Evolutionary conservation across 2,888 invertebrate genomes (phyloP).

Genomic region (Drosophila testacea): DNA sequence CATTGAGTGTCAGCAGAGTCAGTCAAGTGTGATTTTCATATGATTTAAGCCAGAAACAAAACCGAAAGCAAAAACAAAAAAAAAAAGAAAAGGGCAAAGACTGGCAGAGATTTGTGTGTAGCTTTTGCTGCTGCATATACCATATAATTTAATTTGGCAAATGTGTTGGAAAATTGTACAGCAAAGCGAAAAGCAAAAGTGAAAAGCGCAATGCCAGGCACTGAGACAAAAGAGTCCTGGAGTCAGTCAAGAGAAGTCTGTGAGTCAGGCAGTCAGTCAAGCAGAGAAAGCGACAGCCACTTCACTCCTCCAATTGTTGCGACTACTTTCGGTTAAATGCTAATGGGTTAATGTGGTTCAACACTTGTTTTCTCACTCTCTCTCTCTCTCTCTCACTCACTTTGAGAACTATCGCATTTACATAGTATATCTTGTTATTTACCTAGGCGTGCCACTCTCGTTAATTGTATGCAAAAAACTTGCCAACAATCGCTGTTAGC

Average conservation of each 20-base stretch:
- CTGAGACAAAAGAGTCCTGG: slow-evolving; percentile 33
- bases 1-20: slow-evolving; percentile 70
- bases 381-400: not conserved
- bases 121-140: slow-evolving; percentile 53
- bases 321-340: slow-evolving; percentile 40
- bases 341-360: slow-evolving; percentile 66
- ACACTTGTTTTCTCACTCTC: slow-evolving; percentile 24
- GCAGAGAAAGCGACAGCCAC: slow-evolving; percentile 41
- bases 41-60: slow-evolving; percentile 62
- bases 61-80: not conserved
- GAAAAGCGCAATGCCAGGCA: slow-evolving; percentile 45
- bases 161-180: slow-evolving; percentile 79
- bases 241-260: slow-evolving; percentile 26
- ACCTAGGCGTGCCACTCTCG: slow-evolving; percentile 78
- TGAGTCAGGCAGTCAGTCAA: slow-evolving; percentile 47
- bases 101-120: slow-evolving; percentile 39
- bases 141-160: slow-evolving; percentile 78
- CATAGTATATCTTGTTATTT: slow-evolving; percentile 67
- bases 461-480: slow-evolving; percentile 81
- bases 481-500: slow-evolving; percentile 65
- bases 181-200: slow-evolving; percentile 63
- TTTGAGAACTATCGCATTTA: slow-evolving; percentile 27
- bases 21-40: slow-evolving; percentile 70
- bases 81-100: slow-evolving; percentile 18
- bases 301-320: slow-evolving; percentile 37